Evolutionary conservation across 2,797 vertebrate genomes (phyloP), one percentile per base, ranked within the genome.

Genomic region (Pseudomugil gertrudae): DNA sequence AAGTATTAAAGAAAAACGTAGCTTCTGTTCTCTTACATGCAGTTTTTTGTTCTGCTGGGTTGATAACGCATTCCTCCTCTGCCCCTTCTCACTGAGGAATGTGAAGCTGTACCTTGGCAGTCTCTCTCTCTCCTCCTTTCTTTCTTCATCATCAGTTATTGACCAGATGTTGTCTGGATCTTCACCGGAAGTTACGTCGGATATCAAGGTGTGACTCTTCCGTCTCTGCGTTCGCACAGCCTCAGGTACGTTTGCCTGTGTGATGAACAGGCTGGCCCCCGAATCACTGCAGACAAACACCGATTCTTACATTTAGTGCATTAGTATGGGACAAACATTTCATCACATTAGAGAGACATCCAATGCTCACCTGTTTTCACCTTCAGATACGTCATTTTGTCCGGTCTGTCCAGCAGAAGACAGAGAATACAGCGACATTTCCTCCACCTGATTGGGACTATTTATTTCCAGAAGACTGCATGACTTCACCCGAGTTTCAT

Each of bases 241-340:
- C 60, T 59, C 48, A 5, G 88, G 59, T 4, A 52, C 59, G 7
- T 74, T 45, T 23, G 63, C 66, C 85, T 93, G 93, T 10, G 92
- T 92, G 27, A 91, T 19, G 76, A 95, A 94, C 70, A 94, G 29
- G 62, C 87, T 91, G 64, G 92, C 86, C 9, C 69, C 90, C 0
- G 93, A 94, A 57, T 92, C 92, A 67, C 94, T 94, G 79, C 30
- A 40, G 30, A 61, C 56, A 80, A 26, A 76, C n/a, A 76, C 27
- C 40, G 54, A 1, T 36, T 4, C 56, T 0, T 69, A 3, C 11
- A 35, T 2, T 14, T 3, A 53, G 2, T 17, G 3, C 11, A 5
- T 4, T 19, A 65, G 5, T 14, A 5, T 11, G 19, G 38, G 9
- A 14, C 27, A 45, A 53, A 2, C 26, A 17, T 52, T 6, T 23